These are phyloP conservation scores for Amblyjoppa fuscipennis DNA, from an alignment of 2,888 invertebrate genomes.

Conservation along the genomic window DNA sequence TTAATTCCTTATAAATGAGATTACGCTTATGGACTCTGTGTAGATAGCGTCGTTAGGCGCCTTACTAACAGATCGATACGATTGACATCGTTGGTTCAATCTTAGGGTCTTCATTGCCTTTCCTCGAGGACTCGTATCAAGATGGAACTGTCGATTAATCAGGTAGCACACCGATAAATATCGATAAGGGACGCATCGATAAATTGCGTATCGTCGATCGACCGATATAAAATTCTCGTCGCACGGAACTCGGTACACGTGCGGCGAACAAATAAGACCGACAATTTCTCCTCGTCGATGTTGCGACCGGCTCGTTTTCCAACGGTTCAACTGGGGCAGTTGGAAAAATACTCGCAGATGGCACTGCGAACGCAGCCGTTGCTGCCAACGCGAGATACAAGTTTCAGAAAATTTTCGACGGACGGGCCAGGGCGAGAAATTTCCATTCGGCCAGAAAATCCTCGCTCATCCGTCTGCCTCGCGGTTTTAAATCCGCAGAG, in stretches of 20 bases:
- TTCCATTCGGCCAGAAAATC: conserved; percentile 4
- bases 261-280: neutral
- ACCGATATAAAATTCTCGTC: conserved; percentile 8
- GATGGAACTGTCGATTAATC: conserved; percentile 21
- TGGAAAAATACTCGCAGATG: neutral
- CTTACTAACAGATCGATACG: neutral
- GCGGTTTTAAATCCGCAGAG: neutral
- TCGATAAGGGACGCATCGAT: conserved; percentile 5
- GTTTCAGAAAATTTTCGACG: neutral
- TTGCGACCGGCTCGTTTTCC: neutral
- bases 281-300: neutral
- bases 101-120: no score
- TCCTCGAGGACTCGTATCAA: no score
- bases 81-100: neutral
- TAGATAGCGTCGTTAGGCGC: neutral
- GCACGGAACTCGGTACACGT: neutral
- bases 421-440: conserved; percentile 4
- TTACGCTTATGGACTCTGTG: neutral
- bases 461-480: neutral
- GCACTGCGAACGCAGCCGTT: neutral
- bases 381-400: neutral
- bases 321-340: neutral
- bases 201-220: neutral
- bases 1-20: neutral
- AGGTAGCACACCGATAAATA: conserved; percentile 11